Evolutionary conservation across 2,888 invertebrate genomes (phyloP), one percentile per base, ranked within the genome.

Genomic region (Dolomedes plantarius): DNA sequence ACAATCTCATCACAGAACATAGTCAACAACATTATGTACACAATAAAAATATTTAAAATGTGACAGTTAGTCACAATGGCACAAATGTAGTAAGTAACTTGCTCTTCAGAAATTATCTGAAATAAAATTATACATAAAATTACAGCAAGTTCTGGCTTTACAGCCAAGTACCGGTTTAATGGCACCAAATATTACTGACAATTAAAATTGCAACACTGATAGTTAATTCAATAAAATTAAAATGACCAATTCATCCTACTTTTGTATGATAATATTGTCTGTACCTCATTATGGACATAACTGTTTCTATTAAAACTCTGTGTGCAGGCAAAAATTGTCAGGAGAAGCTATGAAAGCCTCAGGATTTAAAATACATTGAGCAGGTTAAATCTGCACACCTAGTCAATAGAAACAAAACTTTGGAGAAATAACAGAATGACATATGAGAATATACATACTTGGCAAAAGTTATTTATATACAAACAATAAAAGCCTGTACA

Each of bases 401-500:
- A 76, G 76, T 79, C 80, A 86, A 86, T 76, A 86, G 64, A 80
- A 80, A 36, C 69, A 69, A 67, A 39, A 50, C 71, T 78, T 67
- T 69, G 56, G 41, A 79, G 71, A 62, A 80, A 80, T 75, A 86
- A 86, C 69, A 73, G 31, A 41, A 32, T 74, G 69, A 86, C 71
- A 64, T 50, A 71, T 80, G 80, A 86, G 71, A 80, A 80, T 86
- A 64, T 80, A 80, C 86, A 83, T 65, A 76, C 27, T 78, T 86
- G 79, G 75, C 76, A 74, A 69, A 72, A 32, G 50, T 36, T 69
- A 65, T 67, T 36, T 80, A 80, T 86, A 76, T 80, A 86, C 86
- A 86, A 86, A 86, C 86, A 86, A 80, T 80, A 86, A 86, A 81
- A 65, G 65, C 56, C 79, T 86, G 75, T 86, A 86, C 86, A 86